These are phyloP conservation scores for Lycodopsis pacificus DNA, from an alignment of 2,797 vertebrate species.

Conservation along the genomic window DNA sequence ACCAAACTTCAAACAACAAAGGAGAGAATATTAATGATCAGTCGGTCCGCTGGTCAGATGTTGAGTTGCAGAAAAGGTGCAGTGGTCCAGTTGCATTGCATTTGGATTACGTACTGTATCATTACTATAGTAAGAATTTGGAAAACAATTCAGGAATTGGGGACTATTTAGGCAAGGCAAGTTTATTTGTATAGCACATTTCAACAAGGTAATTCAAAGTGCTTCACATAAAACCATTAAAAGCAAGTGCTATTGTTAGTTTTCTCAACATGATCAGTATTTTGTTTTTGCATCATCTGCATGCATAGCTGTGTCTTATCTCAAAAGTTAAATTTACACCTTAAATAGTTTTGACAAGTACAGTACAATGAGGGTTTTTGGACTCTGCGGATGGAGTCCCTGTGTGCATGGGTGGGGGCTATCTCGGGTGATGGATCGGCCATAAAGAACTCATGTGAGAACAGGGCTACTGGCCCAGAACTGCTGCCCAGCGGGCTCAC, in stretches of 20 bases:
- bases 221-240: too few species aligned
- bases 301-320: neutral
- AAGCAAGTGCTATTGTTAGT: neutral
- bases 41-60: conserved; percentile 14
- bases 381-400: conserved; percentile 36
- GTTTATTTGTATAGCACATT: too few species aligned
- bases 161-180: conserved; percentile 1
- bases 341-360: conserved; percentile 5
- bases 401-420: conserved; percentile 42
- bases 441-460: conserved; percentile 67
- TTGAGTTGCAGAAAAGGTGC: conserved; percentile 4
- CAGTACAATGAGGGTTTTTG: conserved; percentile 33
- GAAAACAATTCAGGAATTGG: neutral
- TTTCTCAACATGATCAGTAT: neutral
- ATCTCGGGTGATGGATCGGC: conserved; percentile 29
- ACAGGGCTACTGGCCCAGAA: conserved; percentile 61
- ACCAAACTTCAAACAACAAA: conserved; percentile 20
- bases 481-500: conserved; percentile 55
- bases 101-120: neutral
- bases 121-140: neutral
- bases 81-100: neutral
- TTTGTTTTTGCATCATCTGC: neutral
- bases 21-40: conserved; percentile 7
- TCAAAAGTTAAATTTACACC: neutral
- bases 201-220: too few species aligned